Percentiles rank a stretch among this genome's conserved stretches.
Conservation (phyloP, 2,888 invertebrate genomes). For the Sicus ferrugineus region DNA sequence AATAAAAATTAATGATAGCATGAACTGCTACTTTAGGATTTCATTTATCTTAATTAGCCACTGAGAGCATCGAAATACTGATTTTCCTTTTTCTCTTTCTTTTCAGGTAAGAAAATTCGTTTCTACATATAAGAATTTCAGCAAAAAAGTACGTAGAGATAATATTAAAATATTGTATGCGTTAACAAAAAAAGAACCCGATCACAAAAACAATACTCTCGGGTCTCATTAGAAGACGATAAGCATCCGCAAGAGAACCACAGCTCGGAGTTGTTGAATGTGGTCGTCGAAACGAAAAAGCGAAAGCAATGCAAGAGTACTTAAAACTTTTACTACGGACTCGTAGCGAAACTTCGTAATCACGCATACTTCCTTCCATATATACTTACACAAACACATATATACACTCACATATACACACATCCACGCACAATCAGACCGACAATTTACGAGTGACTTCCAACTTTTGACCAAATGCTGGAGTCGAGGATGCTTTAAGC, state of each 20-base stretch:
- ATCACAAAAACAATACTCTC: neutral
- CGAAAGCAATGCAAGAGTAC: conserved; percentile 1
- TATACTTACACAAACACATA: conserved; percentile 3
- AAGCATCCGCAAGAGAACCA: neutral
- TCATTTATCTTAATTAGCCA: too few species aligned
- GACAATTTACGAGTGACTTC: conserved; percentile 21
- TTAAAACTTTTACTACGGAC: conserved; percentile 5
- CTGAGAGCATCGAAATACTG: too few species aligned
- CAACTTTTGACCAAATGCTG: conserved; percentile 20
- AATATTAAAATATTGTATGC: neutral
- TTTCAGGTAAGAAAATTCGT: too few species aligned
- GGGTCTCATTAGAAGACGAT: conserved; percentile 13
- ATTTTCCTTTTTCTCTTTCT: too few species aligned
- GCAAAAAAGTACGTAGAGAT: too few species aligned
- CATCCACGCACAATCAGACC: neutral
- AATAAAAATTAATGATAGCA: too few species aligned
- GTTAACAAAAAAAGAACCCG: neutral
- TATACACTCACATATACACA: neutral
- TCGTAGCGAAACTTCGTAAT: neutral
- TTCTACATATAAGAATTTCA: too few species aligned
- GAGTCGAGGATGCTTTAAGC: neutral
- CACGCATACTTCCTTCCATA: conserved; percentile 1
- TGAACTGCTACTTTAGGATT: too few species aligned
- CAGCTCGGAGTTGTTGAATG: neutral
- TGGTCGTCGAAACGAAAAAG: neutral